Conservation (phyloP, 2,113 vertebrate genomes). For the Phainopepla nitens region DNA sequence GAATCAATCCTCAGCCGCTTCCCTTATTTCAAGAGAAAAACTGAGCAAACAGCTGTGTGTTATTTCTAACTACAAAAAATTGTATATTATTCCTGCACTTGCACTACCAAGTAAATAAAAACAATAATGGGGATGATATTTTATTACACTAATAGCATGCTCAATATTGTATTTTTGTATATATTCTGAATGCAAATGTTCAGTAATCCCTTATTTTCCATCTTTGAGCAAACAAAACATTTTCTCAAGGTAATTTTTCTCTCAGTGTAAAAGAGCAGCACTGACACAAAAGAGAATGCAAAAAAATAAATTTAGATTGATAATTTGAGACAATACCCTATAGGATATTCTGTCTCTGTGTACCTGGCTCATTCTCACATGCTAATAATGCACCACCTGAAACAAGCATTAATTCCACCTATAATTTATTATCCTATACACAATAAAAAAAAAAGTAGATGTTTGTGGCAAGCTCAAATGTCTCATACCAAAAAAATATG, state of each 20-base stretch:
- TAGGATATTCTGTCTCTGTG: neutral
- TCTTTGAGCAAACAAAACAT: neutral
- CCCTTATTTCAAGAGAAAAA: neutral
- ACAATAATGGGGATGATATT: neutral
- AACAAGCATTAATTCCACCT: neutral
- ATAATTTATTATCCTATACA: neutral
- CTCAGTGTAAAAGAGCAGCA: neutral
- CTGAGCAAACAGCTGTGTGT: neutral
- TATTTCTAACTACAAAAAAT: neutral
- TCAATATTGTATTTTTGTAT: neutral
- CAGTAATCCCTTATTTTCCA: neutral
- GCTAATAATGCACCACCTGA: neutral
- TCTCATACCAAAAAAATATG: rapidly evolving
- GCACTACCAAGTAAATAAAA: neutral
- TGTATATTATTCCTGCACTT: neutral
- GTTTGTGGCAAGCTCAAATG: neutral
- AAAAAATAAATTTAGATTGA: neutral
- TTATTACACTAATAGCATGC: neutral
- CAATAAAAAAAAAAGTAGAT: neutral
- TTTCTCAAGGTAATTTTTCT: neutral
- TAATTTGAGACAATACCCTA: neutral
- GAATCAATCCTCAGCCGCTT: neutral
- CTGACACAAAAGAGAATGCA: neutral
- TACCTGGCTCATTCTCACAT: neutral
- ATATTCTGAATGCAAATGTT: neutral